Percentiles rank a stretch among this genome's conserved stretches.
These are phyloP conservation scores for Ischnura elegans DNA, from an alignment of 2,888 invertebrate species.

Conservation along the genomic window DNA sequence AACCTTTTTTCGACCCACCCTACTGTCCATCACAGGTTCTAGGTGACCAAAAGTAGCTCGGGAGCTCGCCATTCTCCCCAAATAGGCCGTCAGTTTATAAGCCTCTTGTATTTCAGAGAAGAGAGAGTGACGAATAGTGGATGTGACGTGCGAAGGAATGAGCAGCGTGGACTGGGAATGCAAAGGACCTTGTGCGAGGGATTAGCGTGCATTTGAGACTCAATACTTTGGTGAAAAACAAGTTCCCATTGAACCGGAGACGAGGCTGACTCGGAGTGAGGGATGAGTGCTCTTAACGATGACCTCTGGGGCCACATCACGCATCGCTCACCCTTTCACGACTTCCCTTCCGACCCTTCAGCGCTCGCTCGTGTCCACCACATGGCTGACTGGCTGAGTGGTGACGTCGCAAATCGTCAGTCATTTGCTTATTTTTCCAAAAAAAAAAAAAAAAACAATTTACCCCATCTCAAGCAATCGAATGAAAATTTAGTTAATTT, in stretches of 20 bases:
- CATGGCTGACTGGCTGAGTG: no score
- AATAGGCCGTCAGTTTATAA: neutral
- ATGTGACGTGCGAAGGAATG: neutral
- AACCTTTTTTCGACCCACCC: no score
- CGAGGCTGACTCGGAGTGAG: neutral
- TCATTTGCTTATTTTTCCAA: neutral
- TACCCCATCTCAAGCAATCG: neutral
- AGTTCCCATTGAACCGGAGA: neutral
- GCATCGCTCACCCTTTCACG: neutral
- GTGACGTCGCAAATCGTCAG: no score
- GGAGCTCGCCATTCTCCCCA: neutral
- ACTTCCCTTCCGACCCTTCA: neutral
- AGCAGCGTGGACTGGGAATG: no score
- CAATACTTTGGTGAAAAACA: slow-evolving; percentile 9
- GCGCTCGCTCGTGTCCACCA: neutral
- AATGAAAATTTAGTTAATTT: neutral
- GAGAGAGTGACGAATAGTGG: neutral
- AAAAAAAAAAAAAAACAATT: no score
- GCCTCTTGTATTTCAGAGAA: neutral
- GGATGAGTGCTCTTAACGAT: neutral
- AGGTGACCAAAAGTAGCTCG: neutral
- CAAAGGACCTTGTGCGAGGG: neutral
- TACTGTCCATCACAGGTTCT: no score
- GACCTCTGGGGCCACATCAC: neutral
- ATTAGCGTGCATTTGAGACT: neutral